A percentile compares a stretch with the other conserved stretches of the same genome.
phyloP scores from a whole-genome alignment of 2,888 invertebrate species.

The Eutolmus rufibarbis region DNA sequence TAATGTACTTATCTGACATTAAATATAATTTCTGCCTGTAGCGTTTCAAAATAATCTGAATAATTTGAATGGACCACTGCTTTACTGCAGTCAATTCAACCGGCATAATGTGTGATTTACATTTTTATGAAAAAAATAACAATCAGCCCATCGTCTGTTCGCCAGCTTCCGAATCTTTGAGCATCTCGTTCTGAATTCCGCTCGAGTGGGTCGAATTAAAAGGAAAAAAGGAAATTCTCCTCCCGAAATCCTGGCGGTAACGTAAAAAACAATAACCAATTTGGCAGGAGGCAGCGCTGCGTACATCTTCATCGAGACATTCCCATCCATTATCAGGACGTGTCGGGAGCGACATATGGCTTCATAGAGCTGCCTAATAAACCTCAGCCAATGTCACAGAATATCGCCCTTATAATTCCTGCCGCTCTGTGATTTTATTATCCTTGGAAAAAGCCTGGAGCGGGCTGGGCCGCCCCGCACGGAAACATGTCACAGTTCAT shows the following conservation, averaged over 20 bases:
- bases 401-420: constrained; percentile 20
- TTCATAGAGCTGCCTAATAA: constrained; percentile 17
- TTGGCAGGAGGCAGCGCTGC: neutral
- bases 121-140: neutral
- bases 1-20: too few species aligned
- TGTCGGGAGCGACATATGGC: neutral
- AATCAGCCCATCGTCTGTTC: neutral
- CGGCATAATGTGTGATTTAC: neutral
- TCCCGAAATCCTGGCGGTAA: neutral
- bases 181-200: neutral
- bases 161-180: neutral
- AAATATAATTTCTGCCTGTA: too few species aligned
- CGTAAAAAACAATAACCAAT: neutral
- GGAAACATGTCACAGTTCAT: constrained; percentile 23
- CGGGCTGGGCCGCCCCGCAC: neutral
- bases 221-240: neutral
- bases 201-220: neutral
- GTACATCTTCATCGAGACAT: neutral
- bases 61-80: neutral
- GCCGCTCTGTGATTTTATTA: constrained; percentile 14
- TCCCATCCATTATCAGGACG: constrained; percentile 12
- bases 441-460: neutral
- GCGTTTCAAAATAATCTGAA: neutral
- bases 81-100: neutral
- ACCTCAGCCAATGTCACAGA: constrained; percentile 23